Conservation (phyloP, 2,888 invertebrate genomes). For the Gasteruption jaculator region DNA sequence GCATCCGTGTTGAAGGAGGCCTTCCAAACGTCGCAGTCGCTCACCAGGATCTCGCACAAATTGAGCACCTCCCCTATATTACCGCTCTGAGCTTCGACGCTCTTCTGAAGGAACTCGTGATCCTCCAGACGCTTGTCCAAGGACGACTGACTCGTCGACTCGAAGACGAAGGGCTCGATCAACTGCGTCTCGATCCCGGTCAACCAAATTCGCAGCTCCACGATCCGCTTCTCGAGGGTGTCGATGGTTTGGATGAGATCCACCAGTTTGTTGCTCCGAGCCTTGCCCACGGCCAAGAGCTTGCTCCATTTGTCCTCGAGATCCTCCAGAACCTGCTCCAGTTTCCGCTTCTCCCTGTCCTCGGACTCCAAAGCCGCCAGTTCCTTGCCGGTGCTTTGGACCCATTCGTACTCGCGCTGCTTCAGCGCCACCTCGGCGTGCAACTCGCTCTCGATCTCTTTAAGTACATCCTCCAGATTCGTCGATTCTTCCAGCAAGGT, state of each 20-base stretch:
- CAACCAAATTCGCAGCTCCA: slow-evolving; percentile 69
- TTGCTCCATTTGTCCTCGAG: slow-evolving; percentile 67
- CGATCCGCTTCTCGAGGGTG: slow-evolving; percentile 68
- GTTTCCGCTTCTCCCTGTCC: slow-evolving; percentile 57
- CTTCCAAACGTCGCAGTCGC: slow-evolving; percentile 69
- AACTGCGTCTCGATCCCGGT: slow-evolving; percentile 69
- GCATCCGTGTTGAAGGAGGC: slow-evolving; percentile 68
- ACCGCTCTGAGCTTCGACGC: slow-evolving; percentile 72
- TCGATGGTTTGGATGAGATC: slow-evolving; percentile 69
- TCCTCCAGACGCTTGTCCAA: slow-evolving; percentile 68
- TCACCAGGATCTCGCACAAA: slow-evolving; percentile 71
- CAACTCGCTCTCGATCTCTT: slow-evolving; percentile 69
- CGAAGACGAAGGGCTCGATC: slow-evolving; percentile 64
- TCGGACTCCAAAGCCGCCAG: slow-evolving; percentile 64
- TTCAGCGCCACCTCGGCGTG: slow-evolving; percentile 72
- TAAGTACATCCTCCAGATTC: slow-evolving; percentile 70
- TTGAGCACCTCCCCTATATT: slow-evolving; percentile 76
- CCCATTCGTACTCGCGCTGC: slow-evolving; percentile 75
- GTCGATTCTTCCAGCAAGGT: slow-evolving; percentile 60
- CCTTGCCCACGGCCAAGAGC: slow-evolving; percentile 63
- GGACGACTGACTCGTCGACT: slow-evolving; percentile 61
- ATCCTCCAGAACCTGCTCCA: slow-evolving; percentile 57
- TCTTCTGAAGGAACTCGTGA: slow-evolving; percentile 69
- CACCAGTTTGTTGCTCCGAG: slow-evolving; percentile 66
- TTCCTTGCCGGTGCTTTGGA: slow-evolving; percentile 64